Evolutionary conservation across 2,113 vertebrate species (phyloP), one percentile per base, ranked within the genome.

Genomic region (Mola mola): DNA sequence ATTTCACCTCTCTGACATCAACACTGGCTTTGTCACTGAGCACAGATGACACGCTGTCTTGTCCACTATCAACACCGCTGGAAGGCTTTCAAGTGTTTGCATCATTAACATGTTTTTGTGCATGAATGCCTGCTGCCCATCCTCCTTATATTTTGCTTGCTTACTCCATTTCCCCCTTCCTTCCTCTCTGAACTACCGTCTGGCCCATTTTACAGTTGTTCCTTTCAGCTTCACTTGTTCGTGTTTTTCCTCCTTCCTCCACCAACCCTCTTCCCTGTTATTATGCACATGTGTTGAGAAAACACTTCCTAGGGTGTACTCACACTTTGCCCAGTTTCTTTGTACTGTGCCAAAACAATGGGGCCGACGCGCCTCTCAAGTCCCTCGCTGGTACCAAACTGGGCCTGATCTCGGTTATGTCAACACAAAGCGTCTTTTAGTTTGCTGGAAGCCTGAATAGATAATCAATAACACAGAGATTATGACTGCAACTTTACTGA

Each of bases 1-100:
- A 73, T 75, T 73, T 73, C 66, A 66, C 67, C 65, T 79, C 55
- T 60, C 41, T 56, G 65, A 65, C 73, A 67, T 78, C 60, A 58
- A 20, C 49, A 24, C 50, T 26, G 55, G 40, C 36, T 75, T 65
- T 78, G 22, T 49, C 49, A 26, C 36, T 31, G 44, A 65, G 49
- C 33, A 6, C 47, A 46, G 41, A 56, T 34, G 53, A 64, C 48
- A 56, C 3, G 0, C 17, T 31, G 38, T 48, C 40, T 53, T 9
- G 17, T 52, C 24, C 37, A 7, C 15, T n/a, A 21, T 40, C 25
- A 56, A 2, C 15, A n/a, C 28, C 9, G 26, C 13, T 2, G 22
- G 34, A 34, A 31, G 37, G 43, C 60, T 81, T 83, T 72, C 12
- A 40, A 59, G 24, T 50, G 21, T 26, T 47, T 26, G 42, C 28